Percentiles rank a stretch among this genome's conserved stretches.
phyloP scores from a whole-genome alignment of 2,888 invertebrate species.

The Leuctra nigra region DNA sequence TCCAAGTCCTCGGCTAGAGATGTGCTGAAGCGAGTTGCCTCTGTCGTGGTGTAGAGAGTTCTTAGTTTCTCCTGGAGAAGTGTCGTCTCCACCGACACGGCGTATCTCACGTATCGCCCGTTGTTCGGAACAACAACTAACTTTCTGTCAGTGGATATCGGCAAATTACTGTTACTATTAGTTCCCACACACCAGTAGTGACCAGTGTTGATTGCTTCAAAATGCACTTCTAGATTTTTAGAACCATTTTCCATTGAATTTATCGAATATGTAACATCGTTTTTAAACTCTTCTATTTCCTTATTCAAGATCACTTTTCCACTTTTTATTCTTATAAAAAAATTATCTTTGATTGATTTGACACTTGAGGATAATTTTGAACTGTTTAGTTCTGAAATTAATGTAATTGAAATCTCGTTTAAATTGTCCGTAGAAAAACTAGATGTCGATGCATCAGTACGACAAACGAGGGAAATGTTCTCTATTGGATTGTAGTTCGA shows the following conservation, averaged over 20 bases:
- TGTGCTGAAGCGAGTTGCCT: background rate
- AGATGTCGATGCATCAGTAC: background rate
- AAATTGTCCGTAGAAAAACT: too few species aligned
- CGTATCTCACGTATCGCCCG: background rate
- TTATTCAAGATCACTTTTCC: too few species aligned
- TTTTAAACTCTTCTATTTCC: too few species aligned
- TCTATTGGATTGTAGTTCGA: background rate
- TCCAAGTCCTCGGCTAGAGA: background rate
- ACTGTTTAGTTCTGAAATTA: too few species aligned
- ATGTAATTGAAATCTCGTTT: too few species aligned
- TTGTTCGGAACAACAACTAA: background rate
- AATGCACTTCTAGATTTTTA: background rate
- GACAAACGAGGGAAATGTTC: background rate
- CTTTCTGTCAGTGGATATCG: background rate
- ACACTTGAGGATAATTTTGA: too few species aligned
- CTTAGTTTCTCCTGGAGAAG: background rate
- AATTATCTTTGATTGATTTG: background rate
- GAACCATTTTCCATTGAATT: too few species aligned
- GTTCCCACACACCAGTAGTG: constrained; percentile 11
- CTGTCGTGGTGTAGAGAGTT: too few species aligned
- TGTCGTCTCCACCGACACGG: background rate
- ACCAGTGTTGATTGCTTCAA: background rate
- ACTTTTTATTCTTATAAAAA: background rate
- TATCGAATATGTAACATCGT: too few species aligned
- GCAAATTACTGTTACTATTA: background rate